Percentiles rank a stretch among this genome's conserved stretches.
phyloP scores from a whole-genome alignment of 2,888 invertebrate species.

The Hirtodrosophila duncani region DNA sequence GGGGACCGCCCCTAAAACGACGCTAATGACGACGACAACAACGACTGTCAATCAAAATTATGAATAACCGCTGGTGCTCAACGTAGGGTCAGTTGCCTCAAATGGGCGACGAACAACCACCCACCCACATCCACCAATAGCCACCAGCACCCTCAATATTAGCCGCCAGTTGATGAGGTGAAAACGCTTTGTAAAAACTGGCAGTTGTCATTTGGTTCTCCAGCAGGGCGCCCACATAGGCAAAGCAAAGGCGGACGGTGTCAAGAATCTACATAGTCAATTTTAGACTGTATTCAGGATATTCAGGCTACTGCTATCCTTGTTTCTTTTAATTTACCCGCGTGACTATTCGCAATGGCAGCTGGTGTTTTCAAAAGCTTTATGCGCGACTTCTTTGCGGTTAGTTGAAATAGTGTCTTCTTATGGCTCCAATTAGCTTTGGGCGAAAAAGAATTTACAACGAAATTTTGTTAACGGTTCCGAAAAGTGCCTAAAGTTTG shows the following conservation, averaged over 20 bases:
- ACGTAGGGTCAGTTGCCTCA: slow-evolving; percentile 38
- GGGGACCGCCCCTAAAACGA: slow-evolving; percentile 1
- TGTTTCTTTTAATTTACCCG: slow-evolving; percentile 5
- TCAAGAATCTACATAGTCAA: background rate
- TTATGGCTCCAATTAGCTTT: slow-evolving; percentile 15
- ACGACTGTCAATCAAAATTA: slow-evolving; percentile 69
- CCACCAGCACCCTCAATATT: slow-evolving; percentile 9
- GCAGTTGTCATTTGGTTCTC: slow-evolving; percentile 68
- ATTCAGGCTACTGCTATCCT: background rate
- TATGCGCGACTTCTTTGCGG: slow-evolving; percentile 77
- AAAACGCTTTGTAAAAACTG: slow-evolving; percentile 42
- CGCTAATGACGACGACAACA: slow-evolving; percentile 20
- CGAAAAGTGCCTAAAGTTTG: slow-evolving; percentile 23
- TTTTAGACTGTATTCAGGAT: slow-evolving; percentile 5
- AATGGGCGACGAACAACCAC: slow-evolving; percentile 15
- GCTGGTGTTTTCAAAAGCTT: slow-evolving; percentile 73
- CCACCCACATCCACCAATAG: slow-evolving; percentile 13
- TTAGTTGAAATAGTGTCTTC: slow-evolving; percentile 48
- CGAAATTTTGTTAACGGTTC: slow-evolving; percentile 9
- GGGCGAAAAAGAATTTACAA: slow-evolving; percentile 18
- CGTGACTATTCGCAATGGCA: slow-evolving; percentile 55
- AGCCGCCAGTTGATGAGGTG: slow-evolving; percentile 40
- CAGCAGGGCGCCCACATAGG: slow-evolving; percentile 40
- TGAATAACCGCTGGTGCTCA: slow-evolving; percentile 43
- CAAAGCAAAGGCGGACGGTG: slow-evolving; percentile 3